Evolutionary conservation across 2,797 vertebrate species (phyloP).

Genomic region (Pipistrellus nathusii): DNA sequence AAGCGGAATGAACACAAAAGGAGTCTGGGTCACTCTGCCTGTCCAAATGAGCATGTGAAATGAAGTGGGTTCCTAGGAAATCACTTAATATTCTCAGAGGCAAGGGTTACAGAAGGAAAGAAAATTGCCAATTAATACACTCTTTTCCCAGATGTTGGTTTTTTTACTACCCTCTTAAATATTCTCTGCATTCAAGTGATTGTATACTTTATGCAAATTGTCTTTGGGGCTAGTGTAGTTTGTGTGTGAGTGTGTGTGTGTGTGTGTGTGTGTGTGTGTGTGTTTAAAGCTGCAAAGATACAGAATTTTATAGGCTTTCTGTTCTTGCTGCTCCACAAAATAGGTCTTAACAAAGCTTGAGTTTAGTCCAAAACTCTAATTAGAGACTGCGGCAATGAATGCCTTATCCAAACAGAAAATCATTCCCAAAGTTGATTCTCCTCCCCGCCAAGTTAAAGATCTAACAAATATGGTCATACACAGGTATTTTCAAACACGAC

Average conservation of each 20-base stretch:
- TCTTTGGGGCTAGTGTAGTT: background rate
- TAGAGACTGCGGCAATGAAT: slow-evolving; percentile 72
- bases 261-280: slow-evolving; percentile 4
- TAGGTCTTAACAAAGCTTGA: slow-evolving; percentile 81
- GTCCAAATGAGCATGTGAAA: slow-evolving; percentile 42
- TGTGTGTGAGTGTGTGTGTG: background rate
- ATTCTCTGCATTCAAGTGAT: slow-evolving; percentile 61
- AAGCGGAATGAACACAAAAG: slow-evolving; percentile 79
- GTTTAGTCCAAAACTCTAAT: slow-evolving; percentile 82
- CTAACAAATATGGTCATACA: slow-evolving; percentile 48
- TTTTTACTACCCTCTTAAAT: slow-evolving; percentile 57
- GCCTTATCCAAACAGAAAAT: slow-evolving; percentile 81
- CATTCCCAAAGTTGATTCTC: slow-evolving; percentile 52
- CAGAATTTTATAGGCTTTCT: slow-evolving; percentile 71
- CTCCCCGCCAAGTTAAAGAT: slow-evolving; percentile 17
- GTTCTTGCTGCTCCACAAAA: slow-evolving; percentile 65
- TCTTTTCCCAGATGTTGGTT: slow-evolving; percentile 64
- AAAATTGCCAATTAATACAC: slow-evolving; percentile 72
- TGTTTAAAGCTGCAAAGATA: slow-evolving; percentile 50
- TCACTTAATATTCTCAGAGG: slow-evolving; percentile 76
- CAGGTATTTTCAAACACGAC: slow-evolving; percentile 71
- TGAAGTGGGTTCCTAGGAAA: slow-evolving; percentile 72
- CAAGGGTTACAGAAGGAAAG: slow-evolving; percentile 72
- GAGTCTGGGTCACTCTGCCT: slow-evolving; percentile 65
- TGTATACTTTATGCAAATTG: slow-evolving; percentile 75